These are phyloP conservation scores for Phalacrocorax pelagicus DNA, from an alignment of 2,113 vertebrate genomes.

Conservation along the genomic window DNA sequence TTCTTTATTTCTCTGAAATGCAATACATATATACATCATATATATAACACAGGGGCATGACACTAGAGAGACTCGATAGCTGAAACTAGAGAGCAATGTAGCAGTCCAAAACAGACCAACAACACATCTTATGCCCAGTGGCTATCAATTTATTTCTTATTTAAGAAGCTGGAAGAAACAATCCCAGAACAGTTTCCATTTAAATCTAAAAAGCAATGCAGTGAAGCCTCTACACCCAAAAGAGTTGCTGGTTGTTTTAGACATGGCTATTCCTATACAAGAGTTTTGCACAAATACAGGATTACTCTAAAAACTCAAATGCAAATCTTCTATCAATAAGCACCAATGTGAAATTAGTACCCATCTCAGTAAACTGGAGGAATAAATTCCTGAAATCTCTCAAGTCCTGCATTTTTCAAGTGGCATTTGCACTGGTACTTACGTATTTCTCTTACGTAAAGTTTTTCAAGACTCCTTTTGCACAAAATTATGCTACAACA, in stretches of 20 bases:
- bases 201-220: background rate
- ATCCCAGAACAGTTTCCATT: background rate
- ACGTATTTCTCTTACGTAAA: background rate
- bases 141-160: background rate
- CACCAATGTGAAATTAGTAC: background rate
- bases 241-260: background rate
- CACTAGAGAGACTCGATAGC: background rate
- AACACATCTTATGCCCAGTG: background rate
- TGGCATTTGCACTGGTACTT: background rate
- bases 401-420: background rate
- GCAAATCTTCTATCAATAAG: background rate
- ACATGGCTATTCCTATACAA: background rate
- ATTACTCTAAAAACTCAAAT: background rate
- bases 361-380: background rate
- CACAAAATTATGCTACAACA: background rate
- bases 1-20: background rate
- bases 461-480: background rate
- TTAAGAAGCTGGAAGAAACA: background rate
- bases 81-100: background rate
- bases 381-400: background rate
- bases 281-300: background rate
- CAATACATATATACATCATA: background rate
- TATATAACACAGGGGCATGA: background rate
- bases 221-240: background rate
- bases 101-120: background rate